phyloP scores from a whole-genome alignment of 1,140 invertebrate genomes.

The Chelonus insularis region DNA sequence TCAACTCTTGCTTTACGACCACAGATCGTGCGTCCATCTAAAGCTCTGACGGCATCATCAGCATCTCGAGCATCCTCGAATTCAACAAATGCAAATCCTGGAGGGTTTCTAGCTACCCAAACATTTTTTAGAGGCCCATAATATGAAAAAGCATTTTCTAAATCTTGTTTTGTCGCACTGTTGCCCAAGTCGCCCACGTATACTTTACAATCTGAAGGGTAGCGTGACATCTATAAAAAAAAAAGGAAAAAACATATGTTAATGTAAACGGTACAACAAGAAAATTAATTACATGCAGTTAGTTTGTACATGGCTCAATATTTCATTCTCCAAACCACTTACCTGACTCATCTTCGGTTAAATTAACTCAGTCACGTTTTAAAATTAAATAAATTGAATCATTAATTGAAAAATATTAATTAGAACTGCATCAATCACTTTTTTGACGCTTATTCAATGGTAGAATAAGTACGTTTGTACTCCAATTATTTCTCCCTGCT shows the following conservation, averaged over 20 bases:
- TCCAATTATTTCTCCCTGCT: too few species aligned
- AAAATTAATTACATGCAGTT: not conserved
- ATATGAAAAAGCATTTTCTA: conserved; percentile 92
- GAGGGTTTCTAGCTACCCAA: conserved; percentile 92
- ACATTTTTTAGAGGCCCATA: conserved; percentile 93
- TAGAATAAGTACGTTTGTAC: too few species aligned
- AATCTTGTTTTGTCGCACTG: conserved; percentile 85
- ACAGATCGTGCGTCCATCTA: conserved; percentile 80
- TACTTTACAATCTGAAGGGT: conserved; percentile 89
- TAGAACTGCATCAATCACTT: too few species aligned
- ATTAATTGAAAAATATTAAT: too few species aligned
- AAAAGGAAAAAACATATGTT: not conserved
- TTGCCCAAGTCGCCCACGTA: conserved; percentile 94
- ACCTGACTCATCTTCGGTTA: not conserved
- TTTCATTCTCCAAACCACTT: not conserved
- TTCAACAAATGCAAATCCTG: conserved; percentile 94
- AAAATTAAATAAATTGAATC: too few species aligned
- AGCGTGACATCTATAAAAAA: conserved; percentile 68
- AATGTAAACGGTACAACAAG: not conserved
- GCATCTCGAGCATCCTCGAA: conserved; percentile 90
- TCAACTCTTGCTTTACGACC: conserved; percentile 89
- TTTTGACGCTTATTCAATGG: too few species aligned
- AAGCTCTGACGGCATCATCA: conserved; percentile 83
- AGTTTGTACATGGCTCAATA: not conserved
- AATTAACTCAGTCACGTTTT: too few species aligned